These are phyloP conservation scores for Catotricha subobsoleta DNA, from an alignment of 2,888 invertebrate species.

Conservation along the genomic window DNA sequence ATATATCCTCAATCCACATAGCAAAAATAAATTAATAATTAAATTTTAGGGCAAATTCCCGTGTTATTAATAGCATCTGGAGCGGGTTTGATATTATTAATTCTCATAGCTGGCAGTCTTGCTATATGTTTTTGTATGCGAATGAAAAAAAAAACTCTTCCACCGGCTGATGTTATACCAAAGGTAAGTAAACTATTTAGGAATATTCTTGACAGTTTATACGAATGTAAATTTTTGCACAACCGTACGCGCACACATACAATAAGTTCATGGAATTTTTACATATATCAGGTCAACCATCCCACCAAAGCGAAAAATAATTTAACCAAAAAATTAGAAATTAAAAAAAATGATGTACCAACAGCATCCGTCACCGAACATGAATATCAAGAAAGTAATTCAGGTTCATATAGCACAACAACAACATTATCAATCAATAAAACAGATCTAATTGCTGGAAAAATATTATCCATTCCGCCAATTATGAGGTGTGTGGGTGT, in stretches of 20 bases:
- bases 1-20: neutral
- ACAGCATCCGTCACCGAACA: neutral
- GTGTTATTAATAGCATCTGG: conserved; percentile 3
- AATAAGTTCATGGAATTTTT: no score
- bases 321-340: neutral
- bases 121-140: conserved; percentile 2
- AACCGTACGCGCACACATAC: no score
- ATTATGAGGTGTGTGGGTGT: conserved; percentile 2
- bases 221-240: no score
- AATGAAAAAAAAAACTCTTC: conserved; percentile 3
- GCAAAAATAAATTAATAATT: neutral
- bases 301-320: neutral
- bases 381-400: conserved; percentile 8
- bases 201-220: no score
- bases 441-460: conserved; percentile 4
- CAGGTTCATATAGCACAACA: conserved; percentile 8
- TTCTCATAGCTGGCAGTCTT: neutral
- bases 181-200: conserved; percentile 13
- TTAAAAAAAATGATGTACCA: conserved; percentile 2
- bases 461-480: conserved; percentile 1
- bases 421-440: conserved; percentile 8
- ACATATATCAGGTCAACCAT: conserved; percentile 3
- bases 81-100: neutral
- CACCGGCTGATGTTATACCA: conserved; percentile 20
- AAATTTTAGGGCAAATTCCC: conserved; percentile 1